These are phyloP conservation scores for Pelecanus crispus DNA, from an alignment of 2,113 vertebrate genomes.

Conservation along the genomic window DNA sequence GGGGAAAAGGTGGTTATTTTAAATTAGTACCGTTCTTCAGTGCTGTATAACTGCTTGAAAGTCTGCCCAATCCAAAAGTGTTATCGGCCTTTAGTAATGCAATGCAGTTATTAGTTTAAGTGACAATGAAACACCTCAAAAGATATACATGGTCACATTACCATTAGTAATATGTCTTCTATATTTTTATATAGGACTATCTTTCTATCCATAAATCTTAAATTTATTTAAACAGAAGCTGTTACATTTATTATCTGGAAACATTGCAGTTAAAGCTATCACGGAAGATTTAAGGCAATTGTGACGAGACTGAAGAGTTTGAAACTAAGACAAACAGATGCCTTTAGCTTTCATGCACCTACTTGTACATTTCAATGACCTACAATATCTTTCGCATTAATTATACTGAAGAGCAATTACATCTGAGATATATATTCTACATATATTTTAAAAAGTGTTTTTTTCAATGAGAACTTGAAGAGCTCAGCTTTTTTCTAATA, in stretches of 20 bases:
- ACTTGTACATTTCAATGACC: background rate
- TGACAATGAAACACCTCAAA: constrained; percentile 48
- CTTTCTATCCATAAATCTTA: constrained; percentile 15
- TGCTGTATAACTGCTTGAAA: background rate
- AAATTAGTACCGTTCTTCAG: background rate
- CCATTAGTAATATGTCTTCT: constrained; percentile 6
- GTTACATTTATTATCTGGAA: constrained; percentile 9
- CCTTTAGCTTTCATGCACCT: background rate
- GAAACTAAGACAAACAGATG: background rate
- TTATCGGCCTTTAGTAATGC: constrained; percentile 9
- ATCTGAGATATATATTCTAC: background rate
- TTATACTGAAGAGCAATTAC: background rate
- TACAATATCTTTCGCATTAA: background rate
- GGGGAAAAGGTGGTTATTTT: background rate
- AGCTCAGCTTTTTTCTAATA: background rate
- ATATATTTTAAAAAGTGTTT: background rate
- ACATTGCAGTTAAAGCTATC: background rate
- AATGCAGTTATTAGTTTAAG: constrained; percentile 47
- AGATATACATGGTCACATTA: background rate
- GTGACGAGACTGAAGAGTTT: constrained; percentile 2
- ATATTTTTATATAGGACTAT: constrained; percentile 9
- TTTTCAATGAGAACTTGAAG: background rate
- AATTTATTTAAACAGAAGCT: constrained; percentile 34
- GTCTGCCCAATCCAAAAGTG: background rate
- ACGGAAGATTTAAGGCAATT: background rate